These are phyloP conservation scores for Chaitophorus viminalis DNA, from an alignment of 2,888 invertebrate species.

Conservation along the genomic window DNA sequence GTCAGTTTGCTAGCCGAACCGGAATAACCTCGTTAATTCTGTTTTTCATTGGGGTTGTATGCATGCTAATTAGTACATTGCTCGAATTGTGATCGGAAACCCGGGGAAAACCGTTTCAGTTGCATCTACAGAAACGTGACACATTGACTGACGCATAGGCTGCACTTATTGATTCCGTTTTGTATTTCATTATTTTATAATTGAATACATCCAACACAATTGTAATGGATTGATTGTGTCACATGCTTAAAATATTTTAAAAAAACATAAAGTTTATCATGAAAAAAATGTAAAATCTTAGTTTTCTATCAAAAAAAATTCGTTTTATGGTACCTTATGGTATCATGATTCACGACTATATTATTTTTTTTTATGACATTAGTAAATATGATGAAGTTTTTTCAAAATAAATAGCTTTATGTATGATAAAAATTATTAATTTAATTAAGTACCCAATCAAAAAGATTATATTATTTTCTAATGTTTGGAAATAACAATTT, in stretches of 20 bases:
- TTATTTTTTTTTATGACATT: neutral
- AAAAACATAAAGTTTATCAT: neutral
- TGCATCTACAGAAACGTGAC: constrained; percentile 37
- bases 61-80: constrained; percentile 53
- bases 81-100: constrained; percentile 37
- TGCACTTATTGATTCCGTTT: constrained; percentile 34
- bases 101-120: constrained; percentile 34
- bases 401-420: neutral
- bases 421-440: neutral
- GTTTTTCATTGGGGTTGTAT: constrained; percentile 17
- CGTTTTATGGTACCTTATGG: neutral
- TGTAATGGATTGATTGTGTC: neutral
- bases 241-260: neutral
- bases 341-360: neutral
- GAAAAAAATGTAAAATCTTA: neutral
- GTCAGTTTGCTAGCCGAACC: constrained; percentile 50
- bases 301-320: neutral
- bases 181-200: constrained; percentile 20
- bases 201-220: neutral
- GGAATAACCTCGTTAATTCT: constrained; percentile 57
- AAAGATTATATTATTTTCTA: neutral
- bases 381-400: neutral
- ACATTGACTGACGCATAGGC: neutral
- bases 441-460: neutral
- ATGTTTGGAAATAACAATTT: neutral